Evolutionary conservation across 2,113 vertebrate genomes (phyloP), one percentile per base, ranked within the genome.

Genomic region (Oreochromis tanganicae): DNA sequence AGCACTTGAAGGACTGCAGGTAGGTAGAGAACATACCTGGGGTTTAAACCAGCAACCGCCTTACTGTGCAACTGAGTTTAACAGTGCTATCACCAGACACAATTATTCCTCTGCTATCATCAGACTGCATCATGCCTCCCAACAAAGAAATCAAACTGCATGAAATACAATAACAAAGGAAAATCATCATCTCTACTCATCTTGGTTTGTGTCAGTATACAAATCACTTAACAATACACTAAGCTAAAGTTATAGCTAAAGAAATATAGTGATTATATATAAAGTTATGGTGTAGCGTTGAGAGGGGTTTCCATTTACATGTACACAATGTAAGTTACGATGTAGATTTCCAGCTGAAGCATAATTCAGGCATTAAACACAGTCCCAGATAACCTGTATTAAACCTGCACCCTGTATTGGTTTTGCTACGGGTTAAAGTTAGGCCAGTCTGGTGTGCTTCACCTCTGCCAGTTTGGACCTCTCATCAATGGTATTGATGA

Each of bases 271-370:
- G 1, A 56, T 27, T 56, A 56, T 56, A 56, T 56, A 3, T 56
- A 21, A 24, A 56, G 21, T 56, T 27, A 4, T 56, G 55, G 6
- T 56, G 6, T 24, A 56, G 21, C 24, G 11, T 56, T 24, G 24
- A 24, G 11, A 24, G n/a, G 0, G 1, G 11, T 24, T 13, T 56
- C 54, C 54, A 56, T 24, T 24, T 56, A 55, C 52, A 55, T 55
- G n/a, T 54, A 54, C 9, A 3, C 24, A 24, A 12, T 2, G 1
- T 56, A 56, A 56, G 54, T 24, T 21, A 24, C 12, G 6, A 24
- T 21, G 21, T 56, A 56, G 54, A 56, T 13, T 56, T 56, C 54
- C 10, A 56, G 3, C 54, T 56, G 21, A 56, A 24, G 54, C 54
- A 56, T 56, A 56, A 13, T 24, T 56, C 54, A 56, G 54, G 21